A percentile compares a stretch with the other conserved stretches of the same genome.
Conservation (phyloP, 2,888 invertebrate species). For the Andrena trimmerana region DNA sequence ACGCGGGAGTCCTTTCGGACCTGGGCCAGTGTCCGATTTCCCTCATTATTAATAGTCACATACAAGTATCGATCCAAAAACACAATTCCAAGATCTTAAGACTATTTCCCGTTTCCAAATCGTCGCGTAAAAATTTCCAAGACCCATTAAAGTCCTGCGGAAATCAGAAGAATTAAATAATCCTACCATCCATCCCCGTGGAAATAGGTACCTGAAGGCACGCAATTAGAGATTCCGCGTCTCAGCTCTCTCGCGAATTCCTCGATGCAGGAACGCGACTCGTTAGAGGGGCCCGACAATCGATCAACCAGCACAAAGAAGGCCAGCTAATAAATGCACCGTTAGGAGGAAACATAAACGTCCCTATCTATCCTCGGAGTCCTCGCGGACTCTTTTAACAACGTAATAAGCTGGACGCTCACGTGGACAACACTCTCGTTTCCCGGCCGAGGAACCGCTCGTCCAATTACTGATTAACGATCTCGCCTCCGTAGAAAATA, state of each 20-base stretch:
- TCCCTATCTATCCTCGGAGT: conserved; percentile 35
- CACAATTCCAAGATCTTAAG: no score
- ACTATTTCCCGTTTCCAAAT: no score
- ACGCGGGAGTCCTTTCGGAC: conserved; percentile 6
- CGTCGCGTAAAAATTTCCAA: no score
- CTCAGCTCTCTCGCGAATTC: no score
- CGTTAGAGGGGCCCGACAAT: conserved; percentile 32
- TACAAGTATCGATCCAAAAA: no score
- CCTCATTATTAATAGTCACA: no score
- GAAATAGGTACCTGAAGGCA: no score
- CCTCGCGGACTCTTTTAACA: conserved; percentile 55
- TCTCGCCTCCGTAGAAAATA: conserved; percentile 74
- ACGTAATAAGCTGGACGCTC: conserved; percentile 60
- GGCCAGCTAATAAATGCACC: conserved; percentile 57
- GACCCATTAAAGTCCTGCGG: no score
- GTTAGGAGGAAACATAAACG: conserved; percentile 63
- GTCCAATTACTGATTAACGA: conserved; percentile 78
- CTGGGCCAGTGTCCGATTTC: not conserved
- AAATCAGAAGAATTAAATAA: no score
- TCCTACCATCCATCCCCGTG: no score
- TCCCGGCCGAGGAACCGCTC: conserved; percentile 63
- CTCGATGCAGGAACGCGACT: not conserved
- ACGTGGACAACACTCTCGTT: conserved; percentile 65
- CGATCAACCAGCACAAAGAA: conserved; percentile 27
- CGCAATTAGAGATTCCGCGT: not conserved